These are phyloP conservation scores for Musca domestica DNA, from an alignment of 1,140 invertebrate species.

Conservation along the genomic window DNA sequence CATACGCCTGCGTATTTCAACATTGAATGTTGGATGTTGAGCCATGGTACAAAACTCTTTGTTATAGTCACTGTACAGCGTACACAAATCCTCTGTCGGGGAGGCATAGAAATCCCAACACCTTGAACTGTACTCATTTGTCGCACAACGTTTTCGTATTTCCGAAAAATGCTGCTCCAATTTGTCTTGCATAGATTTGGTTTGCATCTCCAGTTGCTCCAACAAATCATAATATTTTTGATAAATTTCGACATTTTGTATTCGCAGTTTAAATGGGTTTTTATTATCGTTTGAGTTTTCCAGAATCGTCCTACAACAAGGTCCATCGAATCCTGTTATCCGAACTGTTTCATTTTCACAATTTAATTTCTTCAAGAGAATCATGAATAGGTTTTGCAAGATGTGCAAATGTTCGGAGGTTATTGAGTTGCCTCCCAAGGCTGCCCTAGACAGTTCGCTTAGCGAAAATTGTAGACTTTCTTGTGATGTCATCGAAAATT, in stretches of 20 bases:
- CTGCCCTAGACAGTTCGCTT: conserved; percentile 39
- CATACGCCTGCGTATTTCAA: conserved; percentile 40
- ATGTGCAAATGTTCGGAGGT: conserved; percentile 38
- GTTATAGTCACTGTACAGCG: conserved; percentile 41
- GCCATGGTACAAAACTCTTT: conserved; percentile 40
- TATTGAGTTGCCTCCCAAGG: conserved; percentile 39
- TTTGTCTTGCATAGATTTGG: conserved; percentile 32
- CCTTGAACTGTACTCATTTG: conserved; percentile 8
- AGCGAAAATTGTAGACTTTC: conserved; percentile 29
- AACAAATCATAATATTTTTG: conserved; percentile 35
- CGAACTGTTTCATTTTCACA: conserved; percentile 41
- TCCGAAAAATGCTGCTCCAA: conserved; percentile 42
- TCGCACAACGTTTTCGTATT: conserved; percentile 37
- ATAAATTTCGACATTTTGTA: conserved; percentile 34
- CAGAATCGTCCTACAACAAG: conserved; percentile 36
- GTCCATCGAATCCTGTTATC: conserved; percentile 39
- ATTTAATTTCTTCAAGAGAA: conserved; percentile 41
- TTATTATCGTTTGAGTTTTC: conserved; percentile 29
- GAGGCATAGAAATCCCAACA: conserved; percentile 36
- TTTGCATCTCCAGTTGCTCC: conserved; percentile 32
- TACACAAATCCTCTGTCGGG: conserved; percentile 43
- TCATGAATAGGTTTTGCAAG: conserved; percentile 39
- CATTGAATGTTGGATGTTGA: conserved; percentile 41
- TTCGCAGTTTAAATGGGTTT: conserved; percentile 33
- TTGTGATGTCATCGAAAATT: no score